These are phyloP conservation scores for Oreohelix idahoensis DNA, from an alignment of 1,140 invertebrate genomes.

Conservation along the genomic window DNA sequence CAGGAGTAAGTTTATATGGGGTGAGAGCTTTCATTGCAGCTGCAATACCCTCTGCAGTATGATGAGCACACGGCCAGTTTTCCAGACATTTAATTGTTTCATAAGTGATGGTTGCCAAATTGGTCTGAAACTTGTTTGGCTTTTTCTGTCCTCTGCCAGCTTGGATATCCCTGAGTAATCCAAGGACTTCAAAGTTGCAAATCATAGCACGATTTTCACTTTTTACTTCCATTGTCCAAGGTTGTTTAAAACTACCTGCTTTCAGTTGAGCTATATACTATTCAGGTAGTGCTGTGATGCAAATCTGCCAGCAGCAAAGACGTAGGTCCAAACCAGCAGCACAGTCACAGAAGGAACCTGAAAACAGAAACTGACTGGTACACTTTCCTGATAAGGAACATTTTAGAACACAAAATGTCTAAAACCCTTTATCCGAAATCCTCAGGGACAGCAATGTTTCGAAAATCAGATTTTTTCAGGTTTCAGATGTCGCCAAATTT, in stretches of 20 bases:
- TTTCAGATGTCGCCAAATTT: no score
- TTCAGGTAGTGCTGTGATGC: slow-evolving; percentile 38
- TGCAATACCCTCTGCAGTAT: slow-evolving; percentile 78
- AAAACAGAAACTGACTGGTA: slow-evolving; percentile 31
- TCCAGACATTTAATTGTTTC: slow-evolving; percentile 85
- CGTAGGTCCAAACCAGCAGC: slow-evolving; percentile 61
- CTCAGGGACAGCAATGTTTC: no score
- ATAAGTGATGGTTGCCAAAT: slow-evolving; percentile 85
- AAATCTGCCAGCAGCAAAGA: slow-evolving; percentile 60
- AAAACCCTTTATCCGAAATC: no score
- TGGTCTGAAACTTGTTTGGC: slow-evolving; percentile 77
- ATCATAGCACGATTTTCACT: slow-evolving; percentile 72
- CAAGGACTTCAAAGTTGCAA: slow-evolving; percentile 75
- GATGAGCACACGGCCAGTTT: slow-evolving; percentile 81
- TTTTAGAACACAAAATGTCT: no score
- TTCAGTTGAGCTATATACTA: neutral
- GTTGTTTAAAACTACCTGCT: neutral
- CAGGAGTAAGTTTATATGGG: slow-evolving; percentile 83
- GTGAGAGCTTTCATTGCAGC: slow-evolving; percentile 80
- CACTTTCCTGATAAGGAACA: neutral
- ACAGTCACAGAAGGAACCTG: slow-evolving; percentile 62
- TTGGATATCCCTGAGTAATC: slow-evolving; percentile 80
- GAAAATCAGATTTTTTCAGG: no score
- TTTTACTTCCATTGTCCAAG: slow-evolving; percentile 67
- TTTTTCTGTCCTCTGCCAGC: slow-evolving; percentile 80